Conservation (phyloP, 2,888 invertebrate genomes). For the Pristionchus mayeri region DNA sequence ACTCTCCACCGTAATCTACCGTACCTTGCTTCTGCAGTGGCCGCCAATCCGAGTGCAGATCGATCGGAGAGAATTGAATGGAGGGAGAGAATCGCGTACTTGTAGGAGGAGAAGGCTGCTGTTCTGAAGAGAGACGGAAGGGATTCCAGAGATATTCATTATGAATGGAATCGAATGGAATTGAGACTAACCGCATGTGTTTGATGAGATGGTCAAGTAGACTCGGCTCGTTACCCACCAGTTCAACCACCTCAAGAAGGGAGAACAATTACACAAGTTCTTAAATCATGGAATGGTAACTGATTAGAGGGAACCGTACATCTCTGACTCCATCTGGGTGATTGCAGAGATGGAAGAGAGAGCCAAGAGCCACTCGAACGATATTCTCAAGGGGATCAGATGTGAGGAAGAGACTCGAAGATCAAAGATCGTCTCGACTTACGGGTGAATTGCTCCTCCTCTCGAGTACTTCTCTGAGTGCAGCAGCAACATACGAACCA, state of each 20-base stretch:
- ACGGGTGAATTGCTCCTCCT: slow-evolving; percentile 46
- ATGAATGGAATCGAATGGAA: too few species aligned
- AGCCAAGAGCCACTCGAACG: slow-evolving; percentile 61
- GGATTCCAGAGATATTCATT: background rate
- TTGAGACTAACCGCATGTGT: slow-evolving; percentile 33
- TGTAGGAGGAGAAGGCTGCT: slow-evolving; percentile 64
- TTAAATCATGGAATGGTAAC: background rate
- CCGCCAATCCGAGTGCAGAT: slow-evolving; percentile 36
- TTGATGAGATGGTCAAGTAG: slow-evolving; percentile 41
- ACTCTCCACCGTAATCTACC: background rate
- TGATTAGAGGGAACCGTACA: background rate
- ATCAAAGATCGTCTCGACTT: slow-evolving; percentile 1
- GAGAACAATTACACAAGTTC: background rate
- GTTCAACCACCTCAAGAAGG: background rate
- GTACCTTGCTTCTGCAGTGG: slow-evolving; percentile 45
- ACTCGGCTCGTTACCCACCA: slow-evolving; percentile 37
- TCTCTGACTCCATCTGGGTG: slow-evolving; percentile 63
- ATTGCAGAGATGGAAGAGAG: slow-evolving; percentile 68
- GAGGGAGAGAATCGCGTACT: slow-evolving; percentile 70
- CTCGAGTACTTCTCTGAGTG: slow-evolving; percentile 56
- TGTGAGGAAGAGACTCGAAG: background rate
- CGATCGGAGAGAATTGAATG: slow-evolving; percentile 69
- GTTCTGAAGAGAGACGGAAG: slow-evolving; percentile 56
- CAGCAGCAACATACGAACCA: slow-evolving; percentile 57
- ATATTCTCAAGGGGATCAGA: slow-evolving; percentile 64